Evolutionary conservation across 2,888 invertebrate species (phyloP).

Genomic region (Carpatolechia fugitivella): DNA sequence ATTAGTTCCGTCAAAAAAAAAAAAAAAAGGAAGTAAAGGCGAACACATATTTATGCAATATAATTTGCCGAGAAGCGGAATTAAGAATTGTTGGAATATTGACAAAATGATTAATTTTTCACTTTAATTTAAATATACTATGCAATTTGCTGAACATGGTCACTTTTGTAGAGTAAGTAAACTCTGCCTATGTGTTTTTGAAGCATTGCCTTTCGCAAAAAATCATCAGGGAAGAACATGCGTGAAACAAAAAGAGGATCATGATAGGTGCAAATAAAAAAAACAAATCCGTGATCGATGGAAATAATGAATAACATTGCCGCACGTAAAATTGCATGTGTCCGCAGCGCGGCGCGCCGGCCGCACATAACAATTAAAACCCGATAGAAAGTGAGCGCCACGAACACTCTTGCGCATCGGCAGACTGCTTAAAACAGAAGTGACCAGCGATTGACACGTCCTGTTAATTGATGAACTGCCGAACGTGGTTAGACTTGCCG

Average conservation of each 20-base stretch:
- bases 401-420: conserved; percentile 53
- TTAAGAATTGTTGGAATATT: too few species aligned
- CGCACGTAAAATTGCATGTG: conserved; percentile 78
- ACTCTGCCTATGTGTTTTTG: too few species aligned
- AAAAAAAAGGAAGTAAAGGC: too few species aligned
- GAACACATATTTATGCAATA: too few species aligned
- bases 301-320: conserved; percentile 62
- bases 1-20: too few species aligned
- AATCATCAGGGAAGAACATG: background rate
- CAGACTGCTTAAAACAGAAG: conserved; percentile 58
- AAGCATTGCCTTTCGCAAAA: too few species aligned
- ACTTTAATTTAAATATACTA: too few species aligned
- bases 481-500: conserved; percentile 27
- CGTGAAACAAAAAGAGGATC: conserved; percentile 1
- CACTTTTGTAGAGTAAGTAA: too few species aligned
- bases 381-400: conserved; percentile 71
- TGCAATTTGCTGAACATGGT: too few species aligned
- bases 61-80: too few species aligned
- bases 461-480: conserved; percentile 40
- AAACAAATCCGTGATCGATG: conserved; percentile 52
- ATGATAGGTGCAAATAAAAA: conserved; percentile 21
- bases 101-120: too few species aligned
- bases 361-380: conserved; percentile 76
- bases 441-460: conserved; percentile 62
- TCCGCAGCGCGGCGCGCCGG: conserved; percentile 31